Percentiles rank a stretch among this genome's conserved stretches.
phyloP scores from a whole-genome alignment of 2,113 vertebrate species.

The Eubucco bourcierii region DNA sequence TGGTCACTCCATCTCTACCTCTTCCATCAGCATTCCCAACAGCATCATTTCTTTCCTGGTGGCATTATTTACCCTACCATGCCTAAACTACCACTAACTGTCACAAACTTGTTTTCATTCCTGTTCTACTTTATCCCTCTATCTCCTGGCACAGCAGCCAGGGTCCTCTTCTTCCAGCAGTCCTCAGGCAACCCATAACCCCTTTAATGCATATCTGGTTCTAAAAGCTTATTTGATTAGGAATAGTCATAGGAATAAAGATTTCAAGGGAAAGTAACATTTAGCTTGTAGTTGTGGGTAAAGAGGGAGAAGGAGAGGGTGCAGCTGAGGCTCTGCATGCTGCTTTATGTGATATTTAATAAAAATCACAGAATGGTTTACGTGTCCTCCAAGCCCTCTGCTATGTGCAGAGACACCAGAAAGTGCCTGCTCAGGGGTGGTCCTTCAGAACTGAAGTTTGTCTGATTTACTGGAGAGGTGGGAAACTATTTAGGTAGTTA shows the following conservation, averaged over 20 bases:
- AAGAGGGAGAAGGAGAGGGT: rapidly evolving
- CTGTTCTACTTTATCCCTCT: background rate
- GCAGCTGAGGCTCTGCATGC: rapidly evolving
- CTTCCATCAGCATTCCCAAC: rapidly evolving
- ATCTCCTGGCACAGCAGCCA: background rate
- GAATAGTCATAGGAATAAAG: background rate
- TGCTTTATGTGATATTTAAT: background rate
- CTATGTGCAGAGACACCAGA: too few relatives aligned
- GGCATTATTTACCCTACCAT: background rate
- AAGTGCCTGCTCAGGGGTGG: too few relatives aligned
- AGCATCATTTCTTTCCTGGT: rapidly evolving
- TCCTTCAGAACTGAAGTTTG: background rate
- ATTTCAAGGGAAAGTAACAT: background rate
- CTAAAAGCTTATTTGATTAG: background rate
- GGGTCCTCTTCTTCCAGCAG: background rate
- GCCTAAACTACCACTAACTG: background rate
- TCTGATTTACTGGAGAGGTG: background rate
- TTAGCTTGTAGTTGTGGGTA: background rate
- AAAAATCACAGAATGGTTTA: too few relatives aligned
- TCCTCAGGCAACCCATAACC: rapidly evolving
- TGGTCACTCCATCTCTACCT: background rate
- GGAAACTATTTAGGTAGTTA: too few relatives aligned
- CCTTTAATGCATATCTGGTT: rapidly evolving
- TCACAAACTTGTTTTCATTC: rapidly evolving
- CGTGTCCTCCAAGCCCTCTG: too few relatives aligned